phyloP scores from a whole-genome alignment of 2,113 vertebrate species.

The Eptatretus burgeri region DNA sequence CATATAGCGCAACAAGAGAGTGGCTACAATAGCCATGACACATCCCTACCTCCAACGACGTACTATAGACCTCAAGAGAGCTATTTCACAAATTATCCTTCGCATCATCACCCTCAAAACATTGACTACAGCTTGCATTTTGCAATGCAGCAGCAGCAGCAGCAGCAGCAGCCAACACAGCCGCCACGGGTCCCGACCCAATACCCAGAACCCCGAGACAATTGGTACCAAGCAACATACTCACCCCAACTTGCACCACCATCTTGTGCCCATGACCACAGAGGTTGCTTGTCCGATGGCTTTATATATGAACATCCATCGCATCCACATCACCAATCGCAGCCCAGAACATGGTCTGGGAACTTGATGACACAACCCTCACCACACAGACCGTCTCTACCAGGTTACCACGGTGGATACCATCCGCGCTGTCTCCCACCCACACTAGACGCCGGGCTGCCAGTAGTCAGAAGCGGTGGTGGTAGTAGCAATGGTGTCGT shows the following conservation, averaged over 20 bases:
- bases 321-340: neutral
- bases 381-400: neutral
- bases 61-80: neutral
- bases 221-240: neutral
- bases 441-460: neutral
- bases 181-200: neutral
- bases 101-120: neutral
- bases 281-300: neutral
- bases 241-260: neutral
- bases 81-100: neutral
- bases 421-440: neutral
- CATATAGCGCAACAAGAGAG: neutral
- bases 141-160: conserved; percentile 1
- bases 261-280: neutral
- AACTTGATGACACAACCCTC: neutral
- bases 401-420: neutral
- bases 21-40: neutral
- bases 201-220: neutral
- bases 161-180: neutral
- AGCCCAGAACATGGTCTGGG: neutral
- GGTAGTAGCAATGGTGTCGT: neutral
- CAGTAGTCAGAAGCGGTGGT: neutral
- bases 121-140: neutral
- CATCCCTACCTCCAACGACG: neutral
- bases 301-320: neutral